phyloP scores from a whole-genome alignment of 2,113 vertebrate genomes.

The Pungitius pungitius region DNA sequence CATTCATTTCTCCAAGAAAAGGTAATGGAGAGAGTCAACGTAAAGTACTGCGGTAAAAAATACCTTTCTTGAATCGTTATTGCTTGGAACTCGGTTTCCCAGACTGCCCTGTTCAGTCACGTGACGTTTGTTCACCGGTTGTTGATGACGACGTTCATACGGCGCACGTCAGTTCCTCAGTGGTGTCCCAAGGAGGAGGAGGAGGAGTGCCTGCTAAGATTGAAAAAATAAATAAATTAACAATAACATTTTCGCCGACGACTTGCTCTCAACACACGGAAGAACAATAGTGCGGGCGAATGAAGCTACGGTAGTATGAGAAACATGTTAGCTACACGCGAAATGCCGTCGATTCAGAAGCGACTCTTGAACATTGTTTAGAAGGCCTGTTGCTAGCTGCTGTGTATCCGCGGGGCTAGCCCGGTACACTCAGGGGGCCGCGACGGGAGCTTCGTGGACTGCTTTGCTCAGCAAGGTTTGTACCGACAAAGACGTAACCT shows the following conservation, averaged over 20 bases:
- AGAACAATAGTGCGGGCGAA: background rate
- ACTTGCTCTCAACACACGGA: background rate
- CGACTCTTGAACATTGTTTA: slow-evolving; percentile 56
- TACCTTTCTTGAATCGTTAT: no score
- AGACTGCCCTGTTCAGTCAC: slow-evolving; percentile 37
- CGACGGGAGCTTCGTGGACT: slow-evolving; percentile 22
- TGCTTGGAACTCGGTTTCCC: no score
- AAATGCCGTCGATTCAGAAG: background rate
- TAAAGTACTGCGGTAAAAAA: no score
- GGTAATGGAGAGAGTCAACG: no score
- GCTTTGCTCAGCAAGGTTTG: background rate
- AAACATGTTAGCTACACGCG: background rate
- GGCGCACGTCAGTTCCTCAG: slow-evolving; percentile 46
- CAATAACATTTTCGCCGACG: slow-evolving; percentile 4
- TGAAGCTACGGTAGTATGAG: background rate
- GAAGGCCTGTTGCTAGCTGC: slow-evolving; percentile 72
- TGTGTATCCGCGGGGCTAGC: slow-evolving; percentile 66
- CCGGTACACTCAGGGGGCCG: slow-evolving; percentile 25
- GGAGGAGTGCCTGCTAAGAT: slow-evolving; percentile 50
- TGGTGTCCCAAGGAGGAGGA: slow-evolving; percentile 47
- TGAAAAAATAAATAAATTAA: background rate
- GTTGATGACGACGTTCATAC: slow-evolving; percentile 71
- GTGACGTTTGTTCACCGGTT: slow-evolving; percentile 27
- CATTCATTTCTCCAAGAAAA: no score
- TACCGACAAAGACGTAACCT: background rate